phyloP scores from a whole-genome alignment of 2,797 vertebrate species.

The Lithobates pipiens region DNA sequence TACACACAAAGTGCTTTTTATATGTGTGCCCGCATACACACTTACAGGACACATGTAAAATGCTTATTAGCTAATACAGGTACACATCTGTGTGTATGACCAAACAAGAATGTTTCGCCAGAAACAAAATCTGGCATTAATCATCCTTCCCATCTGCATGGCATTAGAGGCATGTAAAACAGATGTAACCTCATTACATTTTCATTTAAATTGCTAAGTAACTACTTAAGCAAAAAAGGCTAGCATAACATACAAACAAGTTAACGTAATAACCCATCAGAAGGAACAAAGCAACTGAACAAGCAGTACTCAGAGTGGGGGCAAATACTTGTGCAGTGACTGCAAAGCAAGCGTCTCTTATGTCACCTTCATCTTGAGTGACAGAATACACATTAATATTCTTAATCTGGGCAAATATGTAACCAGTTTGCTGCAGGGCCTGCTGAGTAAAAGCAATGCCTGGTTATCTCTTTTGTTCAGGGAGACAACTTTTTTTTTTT shows the following conservation, averaged over 20 bases:
- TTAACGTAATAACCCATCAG: constrained; percentile 89
- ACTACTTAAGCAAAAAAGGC: constrained; percentile 95
- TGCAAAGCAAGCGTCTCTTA: constrained; percentile 67
- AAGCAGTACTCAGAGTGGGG: constrained; percentile 90
- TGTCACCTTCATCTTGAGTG: constrained; percentile 11
- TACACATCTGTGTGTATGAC: constrained; percentile 70
- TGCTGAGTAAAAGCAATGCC: constrained; percentile 18
- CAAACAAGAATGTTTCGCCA: constrained; percentile 78
- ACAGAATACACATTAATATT: constrained; percentile 13
- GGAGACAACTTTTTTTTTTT: constrained; percentile 1
- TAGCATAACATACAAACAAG: constrained; percentile 99
- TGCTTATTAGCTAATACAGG: constrained; percentile 41
- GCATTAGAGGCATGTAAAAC: constrained; percentile 94
- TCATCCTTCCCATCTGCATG: constrained; percentile 90
- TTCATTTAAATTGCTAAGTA: constrained; percentile 99
- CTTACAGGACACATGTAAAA: not conserved
- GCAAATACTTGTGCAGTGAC: constrained; percentile 84
- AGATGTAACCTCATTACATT: constrained; percentile 98
- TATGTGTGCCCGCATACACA: not conserved
- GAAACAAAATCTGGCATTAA: constrained; percentile 90
- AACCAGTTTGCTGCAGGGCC: constrained; percentile 1
- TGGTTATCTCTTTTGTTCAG: constrained; percentile 10
- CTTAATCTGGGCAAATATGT: constrained; percentile 17
- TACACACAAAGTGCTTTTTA: not conserved
- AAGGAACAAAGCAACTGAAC: constrained; percentile 88